Evolutionary conservation across 2,113 vertebrate species (phyloP).

Genomic region (Scatophagus argus): DNA sequence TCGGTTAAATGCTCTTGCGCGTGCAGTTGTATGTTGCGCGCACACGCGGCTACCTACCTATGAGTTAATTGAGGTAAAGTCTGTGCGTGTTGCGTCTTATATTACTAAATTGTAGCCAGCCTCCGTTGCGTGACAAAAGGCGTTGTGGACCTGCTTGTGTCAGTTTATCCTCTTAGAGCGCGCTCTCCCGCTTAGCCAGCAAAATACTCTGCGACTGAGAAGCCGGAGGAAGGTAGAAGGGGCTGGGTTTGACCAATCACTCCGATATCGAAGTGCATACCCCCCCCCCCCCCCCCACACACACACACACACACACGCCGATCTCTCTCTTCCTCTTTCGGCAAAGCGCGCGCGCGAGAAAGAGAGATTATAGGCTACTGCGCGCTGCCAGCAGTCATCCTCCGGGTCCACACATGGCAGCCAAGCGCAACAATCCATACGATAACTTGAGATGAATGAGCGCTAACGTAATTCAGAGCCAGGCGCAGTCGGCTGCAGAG

Average conservation of each 20-base stretch:
- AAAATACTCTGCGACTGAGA: constrained; percentile 62
- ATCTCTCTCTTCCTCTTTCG: constrained; percentile 12
- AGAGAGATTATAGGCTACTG: constrained; percentile 49
- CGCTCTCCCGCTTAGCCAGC: constrained; percentile 75
- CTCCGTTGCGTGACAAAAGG: constrained; percentile 83
- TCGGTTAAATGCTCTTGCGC: not conserved
- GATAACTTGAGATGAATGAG: constrained; percentile 58
- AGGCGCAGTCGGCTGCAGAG: constrained; percentile 36
- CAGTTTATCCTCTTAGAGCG: constrained; percentile 81
- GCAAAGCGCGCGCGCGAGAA: no score
- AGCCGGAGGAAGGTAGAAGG: constrained; percentile 31
- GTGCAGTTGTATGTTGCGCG: no score
- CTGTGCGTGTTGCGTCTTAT: not conserved
- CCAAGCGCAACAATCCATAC: constrained; percentile 37
- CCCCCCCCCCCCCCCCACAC: not conserved
- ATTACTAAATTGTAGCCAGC: constrained; percentile 20
- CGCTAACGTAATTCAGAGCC: constrained; percentile 33
- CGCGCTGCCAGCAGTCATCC: constrained; percentile 56
- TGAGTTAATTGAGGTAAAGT: not conserved
- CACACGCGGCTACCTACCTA: no score
- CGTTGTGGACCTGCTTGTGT: constrained; percentile 67
- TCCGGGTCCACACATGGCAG: constrained; percentile 29
- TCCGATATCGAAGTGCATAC: constrained; percentile 63
- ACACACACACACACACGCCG: no score
- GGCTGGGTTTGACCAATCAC: constrained; percentile 56